Conservation (phyloP, 2,888 invertebrate species). For the Cyclophora albipunctata region DNA sequence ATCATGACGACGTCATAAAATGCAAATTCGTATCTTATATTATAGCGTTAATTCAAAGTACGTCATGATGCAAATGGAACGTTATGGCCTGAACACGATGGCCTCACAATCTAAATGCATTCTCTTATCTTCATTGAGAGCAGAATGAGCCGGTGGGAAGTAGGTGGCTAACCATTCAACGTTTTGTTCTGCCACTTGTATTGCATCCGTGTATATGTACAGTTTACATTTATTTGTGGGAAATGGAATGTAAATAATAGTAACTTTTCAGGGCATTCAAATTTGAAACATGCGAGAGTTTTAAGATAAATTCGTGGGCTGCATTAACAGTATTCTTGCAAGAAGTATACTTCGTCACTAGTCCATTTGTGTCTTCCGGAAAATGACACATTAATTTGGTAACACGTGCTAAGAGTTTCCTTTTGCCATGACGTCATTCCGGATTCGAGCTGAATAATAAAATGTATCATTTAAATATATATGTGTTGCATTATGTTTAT, state of each 20-base stretch:
- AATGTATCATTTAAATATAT: constrained; percentile 12
- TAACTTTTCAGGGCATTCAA: no score
- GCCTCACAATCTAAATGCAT: constrained; percentile 20
- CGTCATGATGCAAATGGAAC: constrained; percentile 7
- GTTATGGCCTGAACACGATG: constrained; percentile 19
- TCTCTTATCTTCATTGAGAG: constrained; percentile 8
- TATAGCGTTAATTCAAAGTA: constrained; percentile 7
- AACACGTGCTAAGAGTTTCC: constrained; percentile 20
- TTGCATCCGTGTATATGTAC: background rate
- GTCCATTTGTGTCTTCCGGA: constrained; percentile 11
- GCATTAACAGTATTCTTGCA: background rate
- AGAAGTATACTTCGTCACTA: constrained; percentile 1
- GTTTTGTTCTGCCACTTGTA: constrained; percentile 6
- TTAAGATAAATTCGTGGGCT: no score
- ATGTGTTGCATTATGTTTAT: background rate
- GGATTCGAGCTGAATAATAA: constrained; percentile 20
- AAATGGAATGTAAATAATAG: background rate
- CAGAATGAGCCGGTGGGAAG: constrained; percentile 3
- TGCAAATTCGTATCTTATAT: constrained; percentile 17
- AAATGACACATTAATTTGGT: constrained; percentile 20
- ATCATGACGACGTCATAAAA: constrained; percentile 34
- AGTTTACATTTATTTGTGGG: no score
- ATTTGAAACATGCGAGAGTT: no score
- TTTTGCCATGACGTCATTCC: constrained; percentile 18
- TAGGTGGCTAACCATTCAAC: constrained; percentile 7